Evolutionary conservation across 2,797 vertebrate species (phyloP).

Genomic region (Falco concolor): DNA sequence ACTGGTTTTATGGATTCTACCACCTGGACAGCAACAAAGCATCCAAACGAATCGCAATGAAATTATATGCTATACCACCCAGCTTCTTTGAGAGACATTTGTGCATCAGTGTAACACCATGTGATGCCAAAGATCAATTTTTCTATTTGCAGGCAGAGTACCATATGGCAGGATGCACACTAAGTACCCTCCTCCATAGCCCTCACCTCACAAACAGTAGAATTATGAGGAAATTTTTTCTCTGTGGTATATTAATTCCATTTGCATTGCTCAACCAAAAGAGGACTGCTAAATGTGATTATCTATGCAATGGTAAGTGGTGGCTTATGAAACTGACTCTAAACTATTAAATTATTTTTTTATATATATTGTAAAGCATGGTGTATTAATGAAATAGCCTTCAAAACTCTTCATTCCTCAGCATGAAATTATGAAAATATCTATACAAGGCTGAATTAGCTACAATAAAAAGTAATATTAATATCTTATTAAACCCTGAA

Average conservation of each 20-base stretch:
- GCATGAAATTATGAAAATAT: background rate
- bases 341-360: background rate
- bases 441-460: background rate
- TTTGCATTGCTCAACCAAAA: background rate
- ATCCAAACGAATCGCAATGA: background rate
- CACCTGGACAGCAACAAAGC: background rate
- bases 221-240: slow-evolving; percentile 23
- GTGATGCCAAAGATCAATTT: slow-evolving; percentile 9
- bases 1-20: background rate
- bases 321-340: background rate
- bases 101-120: background rate
- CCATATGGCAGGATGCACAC: background rate
- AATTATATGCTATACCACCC: background rate
- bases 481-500: background rate
- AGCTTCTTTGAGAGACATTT: background rate
- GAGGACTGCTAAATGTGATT: background rate
- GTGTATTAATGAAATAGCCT: background rate
- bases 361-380: background rate
- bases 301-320: background rate
- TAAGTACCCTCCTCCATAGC: background rate
- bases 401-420: background rate
- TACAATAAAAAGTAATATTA: background rate
- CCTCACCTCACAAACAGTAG: background rate
- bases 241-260: slow-evolving; percentile 6
- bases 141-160: slow-evolving; percentile 10